A percentile compares a stretch with the other conserved stretches of the same genome.
These are phyloP conservation scores for Andrena flavipes DNA, from an alignment of 2,888 invertebrate genomes.

Conservation along the genomic window DNA sequence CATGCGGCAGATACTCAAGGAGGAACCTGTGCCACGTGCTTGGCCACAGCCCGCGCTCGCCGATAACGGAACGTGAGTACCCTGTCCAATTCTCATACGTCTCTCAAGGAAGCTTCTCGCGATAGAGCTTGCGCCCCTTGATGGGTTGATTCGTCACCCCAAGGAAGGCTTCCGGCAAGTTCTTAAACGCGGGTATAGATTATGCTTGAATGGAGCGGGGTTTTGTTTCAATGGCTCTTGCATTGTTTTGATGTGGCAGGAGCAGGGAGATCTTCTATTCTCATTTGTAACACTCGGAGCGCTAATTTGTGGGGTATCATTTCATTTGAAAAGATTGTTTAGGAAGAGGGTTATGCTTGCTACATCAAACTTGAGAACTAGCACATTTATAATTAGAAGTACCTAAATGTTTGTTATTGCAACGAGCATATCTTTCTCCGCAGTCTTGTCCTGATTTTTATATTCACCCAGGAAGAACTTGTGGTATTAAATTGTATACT, in stretches of 20 bases:
- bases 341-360: no score
- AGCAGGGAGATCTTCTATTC: not conserved
- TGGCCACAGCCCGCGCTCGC: constrained; percentile 83
- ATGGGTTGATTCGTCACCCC: not conserved
- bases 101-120: no score
- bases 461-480: not conserved
- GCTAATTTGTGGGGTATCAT: not conserved
- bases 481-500: not conserved
- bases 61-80: constrained; percentile 82
- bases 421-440: not conserved
- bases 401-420: not conserved
- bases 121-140: no score
- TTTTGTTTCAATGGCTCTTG: not conserved
- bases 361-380: no score
- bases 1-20: constrained; percentile 84
- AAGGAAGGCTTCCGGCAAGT: not conserved
- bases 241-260: not conserved
- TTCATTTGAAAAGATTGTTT: not conserved
- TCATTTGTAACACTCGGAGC: not conserved
- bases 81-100: not conserved
- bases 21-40: constrained; percentile 83
- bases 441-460: not conserved
- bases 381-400: not conserved
- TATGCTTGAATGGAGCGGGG: no score
- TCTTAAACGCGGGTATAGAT: not conserved